Evolutionary conservation across 2,888 invertebrate genomes (phyloP).

Genomic region (Orchestes rusci): DNA sequence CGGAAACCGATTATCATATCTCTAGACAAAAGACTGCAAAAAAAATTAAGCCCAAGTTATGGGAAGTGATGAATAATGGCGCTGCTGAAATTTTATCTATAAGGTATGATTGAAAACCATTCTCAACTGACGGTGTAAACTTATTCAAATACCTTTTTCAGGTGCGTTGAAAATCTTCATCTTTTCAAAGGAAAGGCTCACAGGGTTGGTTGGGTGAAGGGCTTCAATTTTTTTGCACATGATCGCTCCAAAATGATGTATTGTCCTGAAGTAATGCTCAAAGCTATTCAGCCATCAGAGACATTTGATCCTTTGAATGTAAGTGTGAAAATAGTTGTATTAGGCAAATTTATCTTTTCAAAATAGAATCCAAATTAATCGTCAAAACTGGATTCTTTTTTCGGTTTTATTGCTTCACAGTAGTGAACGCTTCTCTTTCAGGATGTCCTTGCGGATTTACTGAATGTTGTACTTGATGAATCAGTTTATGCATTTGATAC

Average conservation of each 20-base stretch:
- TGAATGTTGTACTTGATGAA: slow-evolving; percentile 32
- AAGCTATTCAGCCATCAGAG: slow-evolving; percentile 17
- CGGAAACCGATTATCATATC: too few species aligned
- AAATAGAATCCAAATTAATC: too few species aligned
- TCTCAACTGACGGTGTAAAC: too few species aligned
- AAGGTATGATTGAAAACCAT: too few species aligned
- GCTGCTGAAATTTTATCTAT: too few species aligned
- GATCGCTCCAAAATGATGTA: slow-evolving; percentile 21
- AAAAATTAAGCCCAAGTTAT: too few species aligned
- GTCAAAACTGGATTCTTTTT: too few species aligned
- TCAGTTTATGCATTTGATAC: slow-evolving; percentile 24
- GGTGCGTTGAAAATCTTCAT: slow-evolving; percentile 49
- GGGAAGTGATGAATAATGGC: too few species aligned
- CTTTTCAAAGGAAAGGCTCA: slow-evolving; percentile 58
- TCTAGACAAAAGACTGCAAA: too few species aligned
- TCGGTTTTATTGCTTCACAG: background rate
- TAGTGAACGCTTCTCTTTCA: slow-evolving; percentile 20
- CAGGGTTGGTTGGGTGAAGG: slow-evolving; percentile 69
- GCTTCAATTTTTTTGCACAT: slow-evolving; percentile 44
- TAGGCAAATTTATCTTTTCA: too few species aligned
- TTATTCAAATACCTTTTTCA: slow-evolving; percentile 7
- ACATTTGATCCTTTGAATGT: slow-evolving; percentile 22
- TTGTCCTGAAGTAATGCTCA: slow-evolving; percentile 24
- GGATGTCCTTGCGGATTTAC: slow-evolving; percentile 29
- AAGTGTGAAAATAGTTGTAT: slow-evolving; percentile 2